These are phyloP conservation scores for Taeniopygia guttata DNA, from an alignment of 2,797 vertebrate genomes.

Conservation along the genomic window DNA sequence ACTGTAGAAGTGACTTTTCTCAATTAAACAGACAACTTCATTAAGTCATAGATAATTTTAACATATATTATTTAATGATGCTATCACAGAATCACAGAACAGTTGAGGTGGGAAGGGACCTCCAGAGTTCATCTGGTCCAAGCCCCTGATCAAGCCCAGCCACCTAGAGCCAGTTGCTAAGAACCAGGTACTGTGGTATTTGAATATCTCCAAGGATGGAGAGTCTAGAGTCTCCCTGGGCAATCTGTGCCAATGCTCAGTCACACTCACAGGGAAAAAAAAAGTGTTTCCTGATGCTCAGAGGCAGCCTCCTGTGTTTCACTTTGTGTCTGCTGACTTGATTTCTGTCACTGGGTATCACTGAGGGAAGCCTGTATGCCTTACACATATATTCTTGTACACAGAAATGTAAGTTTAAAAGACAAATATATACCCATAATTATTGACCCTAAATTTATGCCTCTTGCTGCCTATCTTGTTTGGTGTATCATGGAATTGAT, in stretches of 20 bases:
- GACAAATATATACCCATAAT: not conserved
- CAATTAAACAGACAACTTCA: constrained; percentile 4
- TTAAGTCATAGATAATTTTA: not conserved
- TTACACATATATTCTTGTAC: not conserved
- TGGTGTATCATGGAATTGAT: not conserved
- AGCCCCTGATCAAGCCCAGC: not conserved
- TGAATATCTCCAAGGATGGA: not conserved
- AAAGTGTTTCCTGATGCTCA: not conserved
- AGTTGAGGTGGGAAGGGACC: not conserved
- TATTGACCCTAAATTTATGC: not conserved
- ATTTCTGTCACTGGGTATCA: not conserved
- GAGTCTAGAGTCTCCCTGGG: not conserved
- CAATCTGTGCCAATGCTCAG: not conserved
- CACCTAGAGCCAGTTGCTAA: not conserved
- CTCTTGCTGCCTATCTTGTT: not conserved
- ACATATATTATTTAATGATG: not conserved
- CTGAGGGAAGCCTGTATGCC: not conserved
- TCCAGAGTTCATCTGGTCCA: not conserved
- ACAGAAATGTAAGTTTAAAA: not conserved
- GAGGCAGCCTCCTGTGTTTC: not conserved
- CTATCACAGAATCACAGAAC: not conserved
- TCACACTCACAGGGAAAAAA: not conserved
- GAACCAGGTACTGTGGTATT: rapidly evolving
- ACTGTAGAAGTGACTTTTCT: not conserved
- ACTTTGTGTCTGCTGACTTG: not conserved